These are phyloP conservation scores for Podarcis muralis DNA, from an alignment of 2,113 vertebrate genomes.

Conservation along the genomic window DNA sequence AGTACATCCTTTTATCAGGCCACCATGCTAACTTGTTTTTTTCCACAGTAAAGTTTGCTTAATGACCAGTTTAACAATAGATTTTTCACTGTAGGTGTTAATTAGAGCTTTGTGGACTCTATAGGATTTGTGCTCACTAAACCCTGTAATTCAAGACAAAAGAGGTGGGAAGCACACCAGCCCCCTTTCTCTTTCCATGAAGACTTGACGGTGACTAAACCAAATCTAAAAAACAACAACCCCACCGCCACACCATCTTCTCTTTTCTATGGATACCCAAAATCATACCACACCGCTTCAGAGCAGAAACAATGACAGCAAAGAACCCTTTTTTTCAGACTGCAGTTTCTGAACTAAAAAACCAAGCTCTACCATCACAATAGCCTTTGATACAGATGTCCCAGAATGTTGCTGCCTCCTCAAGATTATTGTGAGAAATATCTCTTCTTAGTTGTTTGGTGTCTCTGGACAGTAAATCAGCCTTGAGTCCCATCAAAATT, in stretches of 20 bases:
- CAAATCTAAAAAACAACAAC: constrained; percentile 41
- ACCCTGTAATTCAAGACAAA: constrained; percentile 70
- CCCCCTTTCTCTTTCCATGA: constrained; percentile 47
- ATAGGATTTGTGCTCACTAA: constrained; percentile 54
- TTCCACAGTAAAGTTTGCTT: constrained; percentile 68
- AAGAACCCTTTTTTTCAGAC: not conserved
- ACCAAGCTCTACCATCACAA: not conserved
- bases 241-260: not conserved
- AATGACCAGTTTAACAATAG: constrained; percentile 67
- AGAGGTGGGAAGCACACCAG: constrained; percentile 52
- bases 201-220: constrained; percentile 50
- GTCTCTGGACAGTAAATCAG: not conserved
- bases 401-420: constrained; percentile 13
- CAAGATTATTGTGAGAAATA: constrained; percentile 4
- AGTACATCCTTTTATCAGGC: constrained; percentile 68
- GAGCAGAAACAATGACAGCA: constrained; percentile 31
- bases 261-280: constrained; percentile 32
- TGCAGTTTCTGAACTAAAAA: constrained; percentile 35
- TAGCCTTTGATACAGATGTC: not conserved
- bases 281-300: constrained; percentile 30
- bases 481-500: not conserved
- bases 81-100: constrained; percentile 65
- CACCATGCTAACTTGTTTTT: constrained; percentile 64
- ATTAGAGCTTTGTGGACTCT: constrained; percentile 69
- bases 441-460: not conserved